Percentiles rank a stretch among this genome's conserved stretches.
These are phyloP conservation scores for Euzophera pinguis DNA, from an alignment of 2,888 invertebrate genomes.

Conservation along the genomic window DNA sequence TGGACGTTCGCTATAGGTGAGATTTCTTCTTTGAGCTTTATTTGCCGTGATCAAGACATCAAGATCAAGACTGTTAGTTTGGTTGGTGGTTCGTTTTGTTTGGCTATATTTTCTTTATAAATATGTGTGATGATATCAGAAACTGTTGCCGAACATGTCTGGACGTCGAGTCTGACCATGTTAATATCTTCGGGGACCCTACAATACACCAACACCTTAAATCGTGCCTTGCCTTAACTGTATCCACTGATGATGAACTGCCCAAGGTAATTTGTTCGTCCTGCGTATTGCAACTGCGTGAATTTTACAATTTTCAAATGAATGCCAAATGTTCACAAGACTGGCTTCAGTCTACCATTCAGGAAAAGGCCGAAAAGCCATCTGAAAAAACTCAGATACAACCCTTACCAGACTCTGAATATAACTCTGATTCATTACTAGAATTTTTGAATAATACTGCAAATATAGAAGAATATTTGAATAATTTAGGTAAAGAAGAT, in stretches of 20 bases:
- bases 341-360: slow-evolving; percentile 60
- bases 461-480: slow-evolving; percentile 67
- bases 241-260: slow-evolving; percentile 51
- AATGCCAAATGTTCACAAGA: slow-evolving; percentile 69
- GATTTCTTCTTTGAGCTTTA: too few species aligned
- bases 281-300: slow-evolving; percentile 59
- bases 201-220: slow-evolving; percentile 60
- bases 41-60: too few species aligned
- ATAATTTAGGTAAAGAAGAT: slow-evolving; percentile 68
- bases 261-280: slow-evolving; percentile 59
- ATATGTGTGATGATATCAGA: slow-evolving; percentile 54
- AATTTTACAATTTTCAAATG: slow-evolving; percentile 69
- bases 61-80: too few species aligned
- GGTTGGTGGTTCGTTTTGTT: too few species aligned
- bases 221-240: slow-evolving; percentile 56
- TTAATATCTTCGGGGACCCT: slow-evolving; percentile 58
- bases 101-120: too few species aligned
- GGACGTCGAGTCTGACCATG: slow-evolving; percentile 53
- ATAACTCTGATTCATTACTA: slow-evolving; percentile 69
- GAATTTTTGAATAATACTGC: slow-evolving; percentile 72
- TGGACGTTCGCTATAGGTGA: too few species aligned
- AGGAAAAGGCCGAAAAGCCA: slow-evolving; percentile 50
- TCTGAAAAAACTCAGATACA: slow-evolving; percentile 59
- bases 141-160: slow-evolving; percentile 68
- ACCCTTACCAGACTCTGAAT: slow-evolving; percentile 69